Evolutionary conservation across 2,797 vertebrate species (phyloP), one percentile per base, ranked within the genome.

Genomic region (Gorsachius magnificus): DNA sequence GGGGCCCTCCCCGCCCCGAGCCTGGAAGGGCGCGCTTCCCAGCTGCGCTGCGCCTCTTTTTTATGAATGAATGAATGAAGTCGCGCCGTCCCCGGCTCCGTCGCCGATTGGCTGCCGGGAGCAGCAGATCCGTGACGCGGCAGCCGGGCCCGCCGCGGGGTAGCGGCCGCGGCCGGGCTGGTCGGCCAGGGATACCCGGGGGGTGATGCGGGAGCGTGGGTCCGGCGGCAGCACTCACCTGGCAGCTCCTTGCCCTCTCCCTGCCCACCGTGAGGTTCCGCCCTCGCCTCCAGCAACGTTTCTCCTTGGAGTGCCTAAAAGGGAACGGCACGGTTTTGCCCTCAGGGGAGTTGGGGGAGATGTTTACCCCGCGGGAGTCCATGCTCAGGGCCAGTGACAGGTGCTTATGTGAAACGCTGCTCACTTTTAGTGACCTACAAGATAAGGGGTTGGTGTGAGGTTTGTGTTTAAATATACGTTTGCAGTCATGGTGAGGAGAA

Each of bases 11-110:
- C 68, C 41, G 53, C 74, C 35, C 29, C 28, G 28, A 29, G 43
- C 66, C 10, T 13, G 46, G 68, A 28, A 83, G 80, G 68, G 78
- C 72, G 83, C 69, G 56, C 50, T 72, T 76, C 86, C 93, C 80
- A 51, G 74, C 75, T 83, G 64, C 86, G 86, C 88, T 95, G 82
- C 87, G 61, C 81, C 68, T 89, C 28, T 25, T 69, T 91, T 97
- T 97, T 96, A 95, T 98, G 98, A 98, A 98, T 98, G 98, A 98
- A 97, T 97, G 98, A 98, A 98, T 98, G 98, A 98, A 98, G 97
- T 95, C 94, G 95, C 90, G 96, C 92, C 93, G 95, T 71, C 74
- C 66, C 78, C 93, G 94, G 96, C 79, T 90, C 90, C 92, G 25
- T 53, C 26, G 29, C 41, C 95, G 80, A 98, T 98, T 98, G 98